These are phyloP conservation scores for Perizoma affinitatum DNA, from an alignment of 2,888 invertebrate species.

Conservation along the genomic window DNA sequence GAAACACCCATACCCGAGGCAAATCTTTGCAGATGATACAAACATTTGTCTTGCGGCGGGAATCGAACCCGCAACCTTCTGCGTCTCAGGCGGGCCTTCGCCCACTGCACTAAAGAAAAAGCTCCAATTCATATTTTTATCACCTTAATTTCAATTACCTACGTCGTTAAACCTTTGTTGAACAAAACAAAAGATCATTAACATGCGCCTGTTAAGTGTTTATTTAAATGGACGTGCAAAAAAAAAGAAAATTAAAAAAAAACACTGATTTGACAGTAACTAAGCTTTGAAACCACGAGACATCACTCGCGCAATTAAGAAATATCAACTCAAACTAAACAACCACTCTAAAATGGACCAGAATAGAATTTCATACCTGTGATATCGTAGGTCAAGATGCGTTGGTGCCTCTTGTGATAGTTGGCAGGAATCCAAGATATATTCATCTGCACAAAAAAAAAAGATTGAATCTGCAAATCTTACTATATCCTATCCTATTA, in stretches of 20 bases:
- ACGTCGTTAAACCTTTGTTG: constrained; percentile 22
- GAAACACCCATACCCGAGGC: no score
- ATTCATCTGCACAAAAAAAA: constrained; percentile 35
- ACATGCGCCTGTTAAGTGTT: constrained; percentile 21
- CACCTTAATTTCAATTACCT: constrained; percentile 15
- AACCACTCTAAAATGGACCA: constrained; percentile 11
- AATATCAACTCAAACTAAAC: constrained; percentile 22
- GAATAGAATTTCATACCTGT: constrained; percentile 2
- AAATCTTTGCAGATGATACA: no score
- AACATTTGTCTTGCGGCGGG: no score
- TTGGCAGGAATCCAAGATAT: constrained; percentile 21
- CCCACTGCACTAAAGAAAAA: neutral
- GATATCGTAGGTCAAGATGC: constrained; percentile 20
- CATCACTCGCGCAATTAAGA: constrained; percentile 27
- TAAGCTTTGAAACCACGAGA: constrained; percentile 25
- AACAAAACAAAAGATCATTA: constrained; percentile 23
- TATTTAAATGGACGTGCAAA: constrained; percentile 20
- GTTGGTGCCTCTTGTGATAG: constrained; percentile 10
- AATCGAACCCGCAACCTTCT: no score
- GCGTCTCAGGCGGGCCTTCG: no score
- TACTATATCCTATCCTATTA: no score
- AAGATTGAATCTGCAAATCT: constrained; percentile 38
- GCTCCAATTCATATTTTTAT: constrained; percentile 10
- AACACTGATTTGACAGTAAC: constrained; percentile 29
- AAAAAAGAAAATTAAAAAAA: constrained; percentile 10